These are phyloP conservation scores for Neoseiulus cucumeris DNA, from an alignment of 1,140 invertebrate genomes.

Conservation along the genomic window DNA sequence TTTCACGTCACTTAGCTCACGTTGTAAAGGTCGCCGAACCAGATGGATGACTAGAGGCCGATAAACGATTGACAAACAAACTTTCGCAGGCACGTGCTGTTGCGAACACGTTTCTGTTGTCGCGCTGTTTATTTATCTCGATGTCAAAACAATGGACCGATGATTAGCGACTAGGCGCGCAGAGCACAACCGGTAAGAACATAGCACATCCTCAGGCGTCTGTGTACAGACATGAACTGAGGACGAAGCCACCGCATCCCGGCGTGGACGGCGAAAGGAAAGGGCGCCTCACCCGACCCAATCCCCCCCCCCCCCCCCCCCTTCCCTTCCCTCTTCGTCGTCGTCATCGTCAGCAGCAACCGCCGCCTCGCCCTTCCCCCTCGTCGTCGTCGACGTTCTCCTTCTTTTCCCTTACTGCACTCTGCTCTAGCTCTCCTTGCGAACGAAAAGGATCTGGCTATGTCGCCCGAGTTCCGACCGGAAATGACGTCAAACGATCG, in stretches of 20 bases:
- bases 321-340: neutral
- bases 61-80: too few species aligned
- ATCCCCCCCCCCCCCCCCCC: slow-evolving; percentile 3
- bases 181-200: slow-evolving; percentile 8
- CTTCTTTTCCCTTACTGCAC: neutral
- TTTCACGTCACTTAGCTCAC: too few species aligned
- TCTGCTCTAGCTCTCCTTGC: neutral
- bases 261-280: neutral
- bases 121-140: too few species aligned
- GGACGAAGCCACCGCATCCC: too few species aligned
- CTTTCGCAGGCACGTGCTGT: too few species aligned
- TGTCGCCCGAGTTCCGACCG: too few species aligned
- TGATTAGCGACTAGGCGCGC: neutral
- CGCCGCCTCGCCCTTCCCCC: neutral
- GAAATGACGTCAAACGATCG: too few species aligned
- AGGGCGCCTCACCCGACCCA: neutral
- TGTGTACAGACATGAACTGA: neutral
- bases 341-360: neutral
- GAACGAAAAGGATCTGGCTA: too few species aligned
- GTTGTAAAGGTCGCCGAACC: too few species aligned
- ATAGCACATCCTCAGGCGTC: neutral
- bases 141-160: too few species aligned
- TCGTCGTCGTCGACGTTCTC: neutral
- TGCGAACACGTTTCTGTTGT: too few species aligned
- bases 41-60: too few species aligned